Percentiles rank a stretch among this genome's conserved stretches.
Evolutionary conservation across 1,140 invertebrate species (phyloP).

Genomic region (Bursaphelenchus mucronatus): DNA sequence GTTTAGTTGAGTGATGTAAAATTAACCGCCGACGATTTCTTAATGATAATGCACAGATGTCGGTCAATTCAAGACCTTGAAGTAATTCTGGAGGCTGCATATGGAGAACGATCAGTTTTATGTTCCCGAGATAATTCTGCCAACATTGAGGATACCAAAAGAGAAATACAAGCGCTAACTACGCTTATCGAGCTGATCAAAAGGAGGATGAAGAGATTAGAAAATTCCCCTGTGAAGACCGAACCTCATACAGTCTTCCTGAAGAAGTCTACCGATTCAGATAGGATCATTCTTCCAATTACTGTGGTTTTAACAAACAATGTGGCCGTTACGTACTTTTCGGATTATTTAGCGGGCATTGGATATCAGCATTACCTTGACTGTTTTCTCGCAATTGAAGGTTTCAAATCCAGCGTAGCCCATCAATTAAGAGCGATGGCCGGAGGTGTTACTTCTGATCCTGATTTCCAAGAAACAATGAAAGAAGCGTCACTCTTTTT

Average conservation of each 20-base stretch:
- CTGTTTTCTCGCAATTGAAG: constrained; percentile 78
- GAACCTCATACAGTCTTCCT: constrained; percentile 10
- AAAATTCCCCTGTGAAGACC: constrained; percentile 2
- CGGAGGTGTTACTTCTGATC: constrained; percentile 45
- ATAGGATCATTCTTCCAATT: constrained; percentile 70
- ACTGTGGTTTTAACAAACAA: constrained; percentile 77
- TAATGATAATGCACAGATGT: constrained; percentile 47
- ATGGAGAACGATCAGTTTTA: constrained; percentile 54
- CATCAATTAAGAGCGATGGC: constrained; percentile 66
- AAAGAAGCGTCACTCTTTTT: constrained; percentile 74
- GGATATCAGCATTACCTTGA: constrained; percentile 74
- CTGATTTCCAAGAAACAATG: constrained; percentile 66
- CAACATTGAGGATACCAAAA: constrained; percentile 4
- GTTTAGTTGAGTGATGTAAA: constrained; percentile 51
- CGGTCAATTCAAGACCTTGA: constrained; percentile 56
- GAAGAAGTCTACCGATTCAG: constrained; percentile 65
- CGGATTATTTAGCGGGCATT: constrained; percentile 73
- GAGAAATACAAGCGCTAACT: constrained; percentile 12
- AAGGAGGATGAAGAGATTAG: constrained; percentile 12
- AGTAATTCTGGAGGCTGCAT: constrained; percentile 48
- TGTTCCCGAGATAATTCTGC: constrained; percentile 44
- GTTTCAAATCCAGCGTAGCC: constrained; percentile 73
- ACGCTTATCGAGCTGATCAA: constrained; percentile 2
- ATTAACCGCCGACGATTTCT: constrained; percentile 56
- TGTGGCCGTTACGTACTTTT: constrained; percentile 74